Conservation (phyloP, 1,140 invertebrate species). For the Hetaerina americana region DNA sequence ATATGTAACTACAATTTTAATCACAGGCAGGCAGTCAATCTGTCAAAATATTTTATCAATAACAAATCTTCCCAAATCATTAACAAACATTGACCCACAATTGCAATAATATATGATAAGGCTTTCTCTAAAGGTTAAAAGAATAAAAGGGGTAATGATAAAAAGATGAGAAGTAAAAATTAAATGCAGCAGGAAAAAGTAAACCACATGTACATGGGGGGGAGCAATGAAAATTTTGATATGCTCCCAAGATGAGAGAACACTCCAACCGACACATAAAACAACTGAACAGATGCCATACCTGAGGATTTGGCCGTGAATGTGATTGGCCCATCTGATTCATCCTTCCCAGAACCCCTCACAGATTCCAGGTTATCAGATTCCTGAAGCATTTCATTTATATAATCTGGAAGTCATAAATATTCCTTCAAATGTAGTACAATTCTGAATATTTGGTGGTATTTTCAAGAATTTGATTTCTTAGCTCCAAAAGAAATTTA, state of each 20-base stretch:
- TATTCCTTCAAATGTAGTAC: not conserved
- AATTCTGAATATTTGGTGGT: too few species aligned
- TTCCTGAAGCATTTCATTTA: slow-evolving; percentile 64
- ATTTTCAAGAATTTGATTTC: too few species aligned
- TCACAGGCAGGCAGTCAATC: too few species aligned
- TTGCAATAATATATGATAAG: too few species aligned
- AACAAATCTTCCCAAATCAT: too few species aligned
- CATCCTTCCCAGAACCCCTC: not conserved
- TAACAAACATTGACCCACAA: too few species aligned
- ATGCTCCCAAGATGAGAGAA: not conserved
- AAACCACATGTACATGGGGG: not conserved
- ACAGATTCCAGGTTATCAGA: slow-evolving; percentile 32
- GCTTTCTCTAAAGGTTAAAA: too few species aligned
- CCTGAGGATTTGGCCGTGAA: slow-evolving; percentile 72
- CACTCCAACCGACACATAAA: not conserved
- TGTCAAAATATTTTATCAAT: too few species aligned
- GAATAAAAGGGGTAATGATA: too few species aligned
- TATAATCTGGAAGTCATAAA: slow-evolving; percentile 46
- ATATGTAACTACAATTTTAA: too few species aligned
- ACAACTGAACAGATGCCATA: slow-evolving; percentile 37
- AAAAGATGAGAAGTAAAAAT: not conserved
- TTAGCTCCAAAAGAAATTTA: too few species aligned
- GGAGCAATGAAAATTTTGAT: not conserved
- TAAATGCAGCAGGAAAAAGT: not conserved
- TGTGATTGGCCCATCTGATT: slow-evolving; percentile 60